Evolutionary conservation across 2,113 vertebrate species (phyloP).

Genomic region (Notiomystis cincta): DNA sequence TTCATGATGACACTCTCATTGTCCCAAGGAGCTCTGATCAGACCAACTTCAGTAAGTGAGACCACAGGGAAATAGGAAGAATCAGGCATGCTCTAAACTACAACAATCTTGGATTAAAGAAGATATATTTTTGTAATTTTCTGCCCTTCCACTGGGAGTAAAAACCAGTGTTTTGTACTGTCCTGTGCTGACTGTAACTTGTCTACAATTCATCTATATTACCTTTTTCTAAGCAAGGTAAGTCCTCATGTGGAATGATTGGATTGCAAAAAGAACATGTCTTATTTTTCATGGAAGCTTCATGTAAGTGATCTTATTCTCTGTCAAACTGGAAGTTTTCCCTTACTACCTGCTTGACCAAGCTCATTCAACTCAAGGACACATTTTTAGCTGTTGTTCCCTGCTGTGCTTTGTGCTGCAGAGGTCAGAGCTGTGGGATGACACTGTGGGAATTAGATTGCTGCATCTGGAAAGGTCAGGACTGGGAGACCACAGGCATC

Average conservation of each 20-base stretch:
- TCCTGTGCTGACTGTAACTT: background rate
- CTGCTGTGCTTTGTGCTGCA: background rate
- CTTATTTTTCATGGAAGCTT: background rate
- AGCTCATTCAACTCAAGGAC: conserved; percentile 1
- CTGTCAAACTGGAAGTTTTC: conserved; percentile 44
- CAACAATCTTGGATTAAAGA: conserved; percentile 42
- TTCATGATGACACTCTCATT: background rate
- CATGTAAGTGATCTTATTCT: background rate
- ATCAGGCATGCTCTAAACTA: conserved; percentile 11
- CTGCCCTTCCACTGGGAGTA: background rate
- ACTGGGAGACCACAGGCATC: background rate
- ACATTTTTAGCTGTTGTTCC: background rate
- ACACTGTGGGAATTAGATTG: background rate
- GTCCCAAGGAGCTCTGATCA: conserved; percentile 25
- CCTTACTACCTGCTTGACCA: background rate
- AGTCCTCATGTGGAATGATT: background rate
- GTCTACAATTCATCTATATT: background rate
- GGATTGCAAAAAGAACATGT: background rate
- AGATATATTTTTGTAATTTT: conserved; percentile 49
- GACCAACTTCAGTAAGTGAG: background rate
- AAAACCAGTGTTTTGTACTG: conserved; percentile 22
- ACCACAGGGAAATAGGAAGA: conserved; percentile 19
- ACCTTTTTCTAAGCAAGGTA: conserved; percentile 18
- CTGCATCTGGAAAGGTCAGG: background rate
- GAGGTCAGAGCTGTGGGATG: conserved; percentile 47